Evolutionary conservation across 2,797 vertebrate species (phyloP), one percentile per base, ranked within the genome.

Genomic region (Sarcoramphus papa): DNA sequence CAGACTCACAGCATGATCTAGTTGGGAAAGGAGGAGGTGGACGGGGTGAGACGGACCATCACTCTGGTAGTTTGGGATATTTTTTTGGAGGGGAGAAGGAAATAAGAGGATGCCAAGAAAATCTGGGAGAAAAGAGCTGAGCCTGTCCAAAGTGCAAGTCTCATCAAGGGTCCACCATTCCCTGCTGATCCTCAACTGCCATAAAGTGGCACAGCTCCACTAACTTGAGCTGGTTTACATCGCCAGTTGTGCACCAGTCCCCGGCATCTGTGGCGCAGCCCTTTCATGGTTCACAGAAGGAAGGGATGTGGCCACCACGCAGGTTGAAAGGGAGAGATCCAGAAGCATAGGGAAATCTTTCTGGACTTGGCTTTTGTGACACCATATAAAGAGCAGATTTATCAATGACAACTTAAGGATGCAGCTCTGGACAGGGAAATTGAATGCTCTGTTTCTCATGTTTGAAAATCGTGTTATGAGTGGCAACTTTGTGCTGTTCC

Each of bases 391-490:
- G 72, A 93, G 69, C 59, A 92, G 67, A 95, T 93, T 93, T 50
- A 92, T 97, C 96, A 90, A 73, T 78, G 94, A 56, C 93, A 92
- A 43, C 59, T 95, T 96, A 95, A 92, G 56, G 76, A 94, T 91
- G 82, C 59, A 89, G 59, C 51, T 86, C 70, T 68, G 84, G 88
- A 96, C 86, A 95, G 70, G 82, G 70, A 97, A 96, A 95, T 25
- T 76, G 76, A 96, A 96, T 24, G 47, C 45, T 92, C 53, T 80
- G 47, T 64, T 97, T 95, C 92, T 89, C 89, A 65, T 89, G 85
- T 96, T 96, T 97, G 92, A 96, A 97, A 95, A 93, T 85, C 3
- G 0, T 75, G 92, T 95, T 89, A 88, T 93, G 84, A 93, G 64
- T 56, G n/a, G 73, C 33, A 76, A 88, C 33, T 87, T 63, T 63